These are phyloP conservation scores for Nematolebias whitei DNA, from an alignment of 2,113 vertebrate species.

Conservation along the genomic window DNA sequence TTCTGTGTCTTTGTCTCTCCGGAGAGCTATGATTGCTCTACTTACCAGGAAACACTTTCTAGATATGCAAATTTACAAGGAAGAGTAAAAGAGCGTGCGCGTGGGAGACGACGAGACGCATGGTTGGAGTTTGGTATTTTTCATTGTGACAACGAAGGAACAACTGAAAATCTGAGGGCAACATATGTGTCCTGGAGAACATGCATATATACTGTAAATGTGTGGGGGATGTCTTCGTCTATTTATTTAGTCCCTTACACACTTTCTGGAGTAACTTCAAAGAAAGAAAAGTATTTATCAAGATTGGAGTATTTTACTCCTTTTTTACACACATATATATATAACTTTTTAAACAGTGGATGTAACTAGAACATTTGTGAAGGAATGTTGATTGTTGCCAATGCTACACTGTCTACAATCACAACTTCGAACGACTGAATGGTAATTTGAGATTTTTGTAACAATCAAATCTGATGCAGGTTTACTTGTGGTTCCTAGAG, in stretches of 20 bases:
- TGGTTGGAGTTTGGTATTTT: conserved; percentile 27
- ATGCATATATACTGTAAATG: conserved; percentile 6
- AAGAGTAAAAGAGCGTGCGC: conserved; percentile 34
- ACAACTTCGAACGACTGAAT: too few relatives aligned
- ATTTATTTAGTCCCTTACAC: conserved; percentile 1
- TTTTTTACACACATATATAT: too few relatives aligned
- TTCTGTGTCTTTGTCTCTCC: conserved; percentile 71
- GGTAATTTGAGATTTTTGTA: too few relatives aligned
- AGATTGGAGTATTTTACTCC: too few relatives aligned
- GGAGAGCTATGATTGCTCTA: conserved; percentile 77
- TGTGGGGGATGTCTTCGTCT: conserved; percentile 36
- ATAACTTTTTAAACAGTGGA: too few relatives aligned
- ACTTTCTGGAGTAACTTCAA: neutral
- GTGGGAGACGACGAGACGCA: conserved; percentile 15
- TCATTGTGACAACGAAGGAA: conserved; percentile 30
- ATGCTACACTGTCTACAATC: too few relatives aligned
- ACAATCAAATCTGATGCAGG: too few relatives aligned
- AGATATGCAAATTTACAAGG: conserved; percentile 74
- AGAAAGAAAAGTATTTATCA: neutral
- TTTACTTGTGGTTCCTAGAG: too few relatives aligned
- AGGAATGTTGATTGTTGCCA: too few relatives aligned
- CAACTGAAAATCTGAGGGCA: conserved; percentile 38
- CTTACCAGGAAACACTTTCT: conserved; percentile 82
- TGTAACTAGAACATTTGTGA: too few relatives aligned
- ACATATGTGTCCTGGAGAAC: conserved; percentile 10